Percentiles rank a stretch among this genome's conserved stretches.
These are phyloP conservation scores for Cloeon dipterum DNA, from an alignment of 2,888 invertebrate genomes.

Conservation along the genomic window DNA sequence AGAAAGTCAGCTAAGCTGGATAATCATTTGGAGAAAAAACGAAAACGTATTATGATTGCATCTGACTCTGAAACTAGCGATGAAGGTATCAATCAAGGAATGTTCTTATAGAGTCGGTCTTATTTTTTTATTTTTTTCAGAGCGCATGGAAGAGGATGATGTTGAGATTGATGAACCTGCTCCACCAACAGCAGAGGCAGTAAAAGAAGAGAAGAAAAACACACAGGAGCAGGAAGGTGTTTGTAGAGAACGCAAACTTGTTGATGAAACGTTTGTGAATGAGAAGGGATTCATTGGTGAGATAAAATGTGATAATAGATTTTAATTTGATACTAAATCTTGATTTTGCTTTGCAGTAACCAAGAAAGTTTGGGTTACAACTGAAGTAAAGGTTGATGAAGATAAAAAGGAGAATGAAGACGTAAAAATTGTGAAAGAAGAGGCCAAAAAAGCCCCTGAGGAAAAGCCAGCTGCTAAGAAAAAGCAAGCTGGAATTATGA, in stretches of 20 bases:
- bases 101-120: not conserved
- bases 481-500: not conserved
- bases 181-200: not conserved
- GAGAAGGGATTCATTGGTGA: not conserved
- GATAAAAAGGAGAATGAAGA: not conserved
- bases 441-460: not conserved
- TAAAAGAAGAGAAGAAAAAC: not conserved
- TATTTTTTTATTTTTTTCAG: not conserved
- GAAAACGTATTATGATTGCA: not conserved
- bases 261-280: not conserved
- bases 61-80: conserved; percentile 1
- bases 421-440: not conserved
- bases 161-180: not conserved
- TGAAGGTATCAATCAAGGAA: too few species aligned
- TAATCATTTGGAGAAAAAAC: not conserved
- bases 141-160: not conserved
- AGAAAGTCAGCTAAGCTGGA: not conserved
- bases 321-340: too few species aligned
- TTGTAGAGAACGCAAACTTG: not conserved
- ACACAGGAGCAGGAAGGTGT: not conserved
- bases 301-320: too few species aligned
- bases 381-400: too few species aligned
- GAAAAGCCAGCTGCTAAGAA: not conserved
- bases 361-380: not conserved
- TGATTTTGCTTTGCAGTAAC: too few species aligned